Evolutionary conservation across 2,113 vertebrate species (phyloP).

Genomic region (Pyxicephalus adspersus): DNA sequence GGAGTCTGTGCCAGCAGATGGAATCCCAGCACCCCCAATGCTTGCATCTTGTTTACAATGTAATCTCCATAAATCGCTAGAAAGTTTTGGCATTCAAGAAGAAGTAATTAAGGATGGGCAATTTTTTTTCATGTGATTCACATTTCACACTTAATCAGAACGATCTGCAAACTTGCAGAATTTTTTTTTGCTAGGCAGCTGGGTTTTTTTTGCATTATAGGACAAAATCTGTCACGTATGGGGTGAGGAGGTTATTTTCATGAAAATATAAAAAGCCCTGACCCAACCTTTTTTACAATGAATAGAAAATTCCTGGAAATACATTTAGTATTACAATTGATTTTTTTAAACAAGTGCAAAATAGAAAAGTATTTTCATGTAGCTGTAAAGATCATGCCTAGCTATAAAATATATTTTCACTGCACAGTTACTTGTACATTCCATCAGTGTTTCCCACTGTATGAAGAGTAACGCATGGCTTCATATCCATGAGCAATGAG

Average conservation of each 20-base stretch:
- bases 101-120: slow-evolving; percentile 18
- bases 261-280: not conserved
- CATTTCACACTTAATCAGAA: slow-evolving; percentile 29
- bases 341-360: too few relatives aligned
- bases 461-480: too few relatives aligned
- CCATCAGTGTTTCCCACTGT: too few relatives aligned
- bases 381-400: too few relatives aligned
- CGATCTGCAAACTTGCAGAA: slow-evolving; percentile 24
- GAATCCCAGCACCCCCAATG: slow-evolving; percentile 43
- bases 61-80: slow-evolving; percentile 31
- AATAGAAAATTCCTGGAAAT: not conserved
- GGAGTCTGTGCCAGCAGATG: slow-evolving; percentile 44
- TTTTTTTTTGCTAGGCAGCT: not conserved
- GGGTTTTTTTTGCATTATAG: not conserved
- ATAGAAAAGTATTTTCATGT: too few relatives aligned
- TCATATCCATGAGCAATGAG: too few relatives aligned
- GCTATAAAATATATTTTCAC: too few relatives aligned
- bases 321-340: not conserved
- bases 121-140: not conserved
- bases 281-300: not conserved
- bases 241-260: not conserved
- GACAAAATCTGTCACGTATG: not conserved
- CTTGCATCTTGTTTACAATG: slow-evolving; percentile 34
- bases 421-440: too few relatives aligned
- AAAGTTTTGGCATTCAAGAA: slow-evolving; percentile 14